These are phyloP conservation scores for Ahaetulla prasina DNA, from an alignment of 2,113 vertebrate species.

Conservation along the genomic window DNA sequence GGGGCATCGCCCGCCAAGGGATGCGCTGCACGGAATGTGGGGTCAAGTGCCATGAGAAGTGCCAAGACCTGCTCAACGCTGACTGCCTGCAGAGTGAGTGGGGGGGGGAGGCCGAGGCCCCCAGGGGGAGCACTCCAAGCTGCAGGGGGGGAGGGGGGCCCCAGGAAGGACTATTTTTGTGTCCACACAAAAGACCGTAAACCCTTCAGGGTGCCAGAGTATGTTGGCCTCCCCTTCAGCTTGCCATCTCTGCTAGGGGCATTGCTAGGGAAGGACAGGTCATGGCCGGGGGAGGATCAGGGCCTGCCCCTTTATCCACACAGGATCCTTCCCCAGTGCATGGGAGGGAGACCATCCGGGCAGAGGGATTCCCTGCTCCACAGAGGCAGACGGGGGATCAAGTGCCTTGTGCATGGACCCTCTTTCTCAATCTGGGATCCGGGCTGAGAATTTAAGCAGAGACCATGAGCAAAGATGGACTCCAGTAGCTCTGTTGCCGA, in stretches of 20 bases:
- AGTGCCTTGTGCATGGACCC: background rate
- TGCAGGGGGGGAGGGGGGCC: too few relatives aligned
- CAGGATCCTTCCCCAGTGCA: too few relatives aligned
- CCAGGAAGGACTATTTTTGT: background rate
- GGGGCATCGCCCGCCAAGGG: constrained; percentile 96
- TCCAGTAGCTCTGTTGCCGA: background rate
- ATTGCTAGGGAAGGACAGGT: background rate
- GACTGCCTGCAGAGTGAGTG: constrained; percentile 96
- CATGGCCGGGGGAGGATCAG: background rate
- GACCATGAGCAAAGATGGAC: background rate
- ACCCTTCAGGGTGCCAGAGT: background rate
- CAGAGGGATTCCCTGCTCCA: too few relatives aligned
- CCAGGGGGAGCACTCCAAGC: background rate
- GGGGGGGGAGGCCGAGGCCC: background rate
- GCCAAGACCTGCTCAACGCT: constrained; percentile 95
- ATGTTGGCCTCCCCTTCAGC: background rate
- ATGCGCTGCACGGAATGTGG: constrained; percentile 96
- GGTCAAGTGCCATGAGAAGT: constrained; percentile 98
- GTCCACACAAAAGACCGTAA: background rate
- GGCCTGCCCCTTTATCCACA: background rate
- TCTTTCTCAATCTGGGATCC: background rate
- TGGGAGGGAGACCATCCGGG: too few relatives aligned
- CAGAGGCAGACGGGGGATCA: background rate
- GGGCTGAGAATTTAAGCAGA: background rate
- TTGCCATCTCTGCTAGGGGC: background rate